phyloP scores from a whole-genome alignment of 35 echinoderm and acorn worm genomes.

The Heliocidaris erythrogramma region DNA sequence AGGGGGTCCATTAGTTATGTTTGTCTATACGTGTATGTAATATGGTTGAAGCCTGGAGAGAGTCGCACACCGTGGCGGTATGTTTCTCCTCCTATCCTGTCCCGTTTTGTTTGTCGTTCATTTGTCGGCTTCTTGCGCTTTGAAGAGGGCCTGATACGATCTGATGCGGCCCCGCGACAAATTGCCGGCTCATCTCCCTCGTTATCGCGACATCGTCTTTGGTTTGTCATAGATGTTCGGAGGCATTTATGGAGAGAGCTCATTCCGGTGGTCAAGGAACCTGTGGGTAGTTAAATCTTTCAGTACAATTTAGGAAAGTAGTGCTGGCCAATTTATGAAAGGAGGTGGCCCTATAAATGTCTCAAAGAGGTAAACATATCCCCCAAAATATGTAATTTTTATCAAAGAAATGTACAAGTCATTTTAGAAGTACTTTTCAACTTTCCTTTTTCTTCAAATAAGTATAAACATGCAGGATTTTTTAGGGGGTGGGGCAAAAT shows the following conservation, averaged over 20 bases:
- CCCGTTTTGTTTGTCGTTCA: background rate
- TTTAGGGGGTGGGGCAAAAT: no score
- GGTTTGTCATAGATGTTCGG: background rate
- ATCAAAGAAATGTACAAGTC: no score
- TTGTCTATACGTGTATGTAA: slow-evolving; percentile 32
- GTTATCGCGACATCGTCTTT: slow-evolving; percentile 16
- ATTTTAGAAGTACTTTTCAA: no score
- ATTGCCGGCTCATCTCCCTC: background rate
- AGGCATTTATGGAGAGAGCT: background rate
- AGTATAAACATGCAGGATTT: no score
- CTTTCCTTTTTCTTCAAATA: no score
- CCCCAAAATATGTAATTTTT: no score
- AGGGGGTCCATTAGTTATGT: slow-evolving; percentile 31
- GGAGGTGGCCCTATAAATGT: no score
- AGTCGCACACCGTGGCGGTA: background rate
- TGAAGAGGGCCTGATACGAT: background rate
- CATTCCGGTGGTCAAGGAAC: background rate
- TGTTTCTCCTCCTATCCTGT: background rate
- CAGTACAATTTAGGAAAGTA: background rate
- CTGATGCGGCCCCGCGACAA: background rate
- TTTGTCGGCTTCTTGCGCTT: background rate
- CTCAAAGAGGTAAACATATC: no score
- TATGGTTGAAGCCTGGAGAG: background rate
- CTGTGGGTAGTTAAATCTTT: background rate
- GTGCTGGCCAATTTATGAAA: no score